phyloP scores from a whole-genome alignment of 2,888 invertebrate genomes.

The Drosophila flavopinicola region DNA sequence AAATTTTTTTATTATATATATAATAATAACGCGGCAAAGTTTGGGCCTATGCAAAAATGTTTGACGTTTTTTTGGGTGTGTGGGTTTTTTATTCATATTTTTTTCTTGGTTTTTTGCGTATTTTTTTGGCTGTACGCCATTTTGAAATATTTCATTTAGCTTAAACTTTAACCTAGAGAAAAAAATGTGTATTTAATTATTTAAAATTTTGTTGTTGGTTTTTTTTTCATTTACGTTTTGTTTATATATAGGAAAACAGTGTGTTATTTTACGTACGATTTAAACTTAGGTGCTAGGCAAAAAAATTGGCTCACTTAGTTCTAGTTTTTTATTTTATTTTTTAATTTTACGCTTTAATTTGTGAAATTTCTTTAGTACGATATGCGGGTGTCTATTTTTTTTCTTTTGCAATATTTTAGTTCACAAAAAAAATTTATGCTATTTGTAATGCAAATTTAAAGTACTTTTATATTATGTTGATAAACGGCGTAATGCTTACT shows the following conservation, averaged over 20 bases:
- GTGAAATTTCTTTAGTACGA: slow-evolving; percentile 67
- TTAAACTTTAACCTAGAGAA: slow-evolving; percentile 68
- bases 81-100: slow-evolving; percentile 20
- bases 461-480: slow-evolving; percentile 58
- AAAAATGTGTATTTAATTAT: slow-evolving; percentile 53
- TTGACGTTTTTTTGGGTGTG: slow-evolving; percentile 26
- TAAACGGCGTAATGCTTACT: slow-evolving; percentile 62
- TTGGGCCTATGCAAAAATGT: slow-evolving; percentile 70
- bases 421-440: slow-evolving; percentile 73
- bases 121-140: slow-evolving; percentile 50
- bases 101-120: slow-evolving; percentile 15
- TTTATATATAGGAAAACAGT: slow-evolving; percentile 71
- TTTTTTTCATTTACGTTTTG: slow-evolving; percentile 30
- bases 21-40: slow-evolving; percentile 74
- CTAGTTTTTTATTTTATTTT: slow-evolving; percentile 33
- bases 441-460: slow-evolving; percentile 71
- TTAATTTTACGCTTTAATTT: slow-evolving; percentile 40
- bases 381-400: slow-evolving; percentile 63
- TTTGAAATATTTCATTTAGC: slow-evolving; percentile 46
- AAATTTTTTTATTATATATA: slow-evolving; percentile 46
- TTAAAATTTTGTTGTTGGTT: slow-evolving; percentile 42
- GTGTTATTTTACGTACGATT: slow-evolving; percentile 49
- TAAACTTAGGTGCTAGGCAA: slow-evolving; percentile 69
- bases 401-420: slow-evolving; percentile 60
- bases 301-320: slow-evolving; percentile 71